Evolutionary conservation across 1,140 invertebrate genomes (phyloP).

Genomic region (Leptonema lineaticorne): DNA sequence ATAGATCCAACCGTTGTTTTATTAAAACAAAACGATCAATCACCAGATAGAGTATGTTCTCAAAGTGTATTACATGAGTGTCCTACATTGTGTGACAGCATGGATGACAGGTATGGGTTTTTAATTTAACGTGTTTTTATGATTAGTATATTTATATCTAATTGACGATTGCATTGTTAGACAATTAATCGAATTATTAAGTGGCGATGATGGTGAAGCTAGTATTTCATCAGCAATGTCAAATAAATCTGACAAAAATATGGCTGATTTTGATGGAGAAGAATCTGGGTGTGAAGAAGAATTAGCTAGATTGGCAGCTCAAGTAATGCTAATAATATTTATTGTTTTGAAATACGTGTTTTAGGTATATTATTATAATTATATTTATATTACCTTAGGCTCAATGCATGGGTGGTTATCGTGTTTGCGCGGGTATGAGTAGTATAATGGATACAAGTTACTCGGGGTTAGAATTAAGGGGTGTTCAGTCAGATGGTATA

Average conservation of each 20-base stretch:
- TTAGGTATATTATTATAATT: neutral
- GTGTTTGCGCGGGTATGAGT: conserved; percentile 37
- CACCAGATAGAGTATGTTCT: conserved; percentile 17
- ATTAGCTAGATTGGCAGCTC: conserved; percentile 72
- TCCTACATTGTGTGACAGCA: conserved; percentile 52
- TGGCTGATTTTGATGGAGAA: conserved; percentile 93
- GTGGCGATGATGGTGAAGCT: conserved; percentile 71
- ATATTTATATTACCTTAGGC: conserved; percentile 42
- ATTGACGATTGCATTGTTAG: conserved; percentile 37
- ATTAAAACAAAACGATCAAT: conserved; percentile 23
- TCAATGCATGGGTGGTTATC: conserved; percentile 50
- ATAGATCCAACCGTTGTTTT: conserved; percentile 5
- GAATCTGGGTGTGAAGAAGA: conserved; percentile 88
- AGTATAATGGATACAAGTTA: conserved; percentile 34
- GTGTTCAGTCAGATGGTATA: conserved; percentile 9
- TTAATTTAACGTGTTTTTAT: neutral
- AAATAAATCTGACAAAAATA: conserved; percentile 92
- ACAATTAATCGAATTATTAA: conserved; percentile 57
- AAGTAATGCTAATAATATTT: conserved; percentile 45
- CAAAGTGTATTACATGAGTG: conserved; percentile 47
- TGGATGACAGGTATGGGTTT: conserved; percentile 51
- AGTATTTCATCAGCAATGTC: conserved; percentile 86
- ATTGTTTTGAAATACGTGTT: neutral
- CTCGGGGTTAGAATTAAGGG: conserved; percentile 30
- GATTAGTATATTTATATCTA: neutral